Conservation (phyloP, 2,797 vertebrate species). For the Tapirus indicus region DNA sequence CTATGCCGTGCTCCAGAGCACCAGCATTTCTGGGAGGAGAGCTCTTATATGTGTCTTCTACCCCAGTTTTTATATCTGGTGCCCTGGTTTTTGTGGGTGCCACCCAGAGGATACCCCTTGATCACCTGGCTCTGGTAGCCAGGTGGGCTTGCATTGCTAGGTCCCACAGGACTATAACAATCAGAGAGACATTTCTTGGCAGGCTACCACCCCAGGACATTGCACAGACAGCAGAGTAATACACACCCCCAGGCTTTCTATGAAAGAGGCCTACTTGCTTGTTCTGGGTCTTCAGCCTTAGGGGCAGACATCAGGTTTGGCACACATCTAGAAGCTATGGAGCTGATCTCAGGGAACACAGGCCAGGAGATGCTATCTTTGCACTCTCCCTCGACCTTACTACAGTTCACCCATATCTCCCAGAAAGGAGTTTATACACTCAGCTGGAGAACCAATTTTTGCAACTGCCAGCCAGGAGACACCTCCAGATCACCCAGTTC, state of each 20-base stretch:
- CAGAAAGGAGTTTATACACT: neutral
- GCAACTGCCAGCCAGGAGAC: neutral
- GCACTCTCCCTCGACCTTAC: neutral
- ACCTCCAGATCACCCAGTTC: neutral
- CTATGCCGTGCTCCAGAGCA: neutral
- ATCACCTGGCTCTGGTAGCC: neutral
- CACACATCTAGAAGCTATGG: neutral
- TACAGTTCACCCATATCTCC: neutral
- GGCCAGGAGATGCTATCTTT: neutral
- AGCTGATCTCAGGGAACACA: neutral
- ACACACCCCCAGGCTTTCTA: neutral
- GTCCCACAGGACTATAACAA: neutral
- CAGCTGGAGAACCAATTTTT: neutral
- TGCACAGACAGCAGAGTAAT: neutral
- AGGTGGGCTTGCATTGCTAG: neutral
- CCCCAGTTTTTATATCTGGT: neutral
- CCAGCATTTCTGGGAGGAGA: neutral
- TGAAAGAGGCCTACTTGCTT: neutral
- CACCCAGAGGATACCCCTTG: neutral
- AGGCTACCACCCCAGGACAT: neutral
- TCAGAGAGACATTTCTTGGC: neutral
- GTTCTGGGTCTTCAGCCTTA: neutral
- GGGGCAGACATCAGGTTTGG: neutral
- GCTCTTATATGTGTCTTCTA: neutral
- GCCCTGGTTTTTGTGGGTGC: neutral